Evolutionary conservation across 2,113 vertebrate genomes (phyloP), one percentile per base, ranked within the genome.

Genomic region (Saccopteryx leptura): DNA sequence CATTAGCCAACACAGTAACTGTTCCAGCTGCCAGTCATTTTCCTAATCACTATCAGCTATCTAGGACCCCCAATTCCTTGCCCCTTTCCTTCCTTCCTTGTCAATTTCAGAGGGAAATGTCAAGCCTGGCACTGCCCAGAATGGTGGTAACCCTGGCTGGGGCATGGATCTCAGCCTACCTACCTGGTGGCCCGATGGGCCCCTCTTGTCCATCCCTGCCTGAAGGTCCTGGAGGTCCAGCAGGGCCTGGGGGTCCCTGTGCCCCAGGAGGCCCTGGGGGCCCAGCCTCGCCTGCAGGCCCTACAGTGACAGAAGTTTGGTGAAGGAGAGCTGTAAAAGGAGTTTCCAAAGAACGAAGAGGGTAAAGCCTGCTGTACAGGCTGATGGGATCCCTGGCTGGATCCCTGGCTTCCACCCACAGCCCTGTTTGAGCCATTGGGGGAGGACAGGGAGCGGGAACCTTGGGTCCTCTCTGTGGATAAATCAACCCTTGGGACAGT

Each of bases 151-250:
- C 48, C 50, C 56, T 69, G 39, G 17, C 33, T 52, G 28, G 5
- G 69, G 54, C 26, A 83, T 65, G 69, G 7, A 46, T 90, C 81
- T 92, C 80, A 14, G 24, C n/a, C 75, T 88, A 23, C 97, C 78
- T 98, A 99, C 99, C 99, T 97, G 99, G 99, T 56, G 98, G 99
- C 88, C 99, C 99, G 1, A 98, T 9, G 12, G 95, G 96, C 13
- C 99, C 99, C 46, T 94, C 95, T 89, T 95, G 98, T 90, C 99
- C 99, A 11, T 98, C 98, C 87, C 97, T 98, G 79, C 99, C 99
- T 9, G 98, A 98, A 4, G 98, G 97, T 86, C 99, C 99, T 0
- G 87, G 81, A 46, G 92, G 98, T 26, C 99, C 99, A 48, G 90
- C 31, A 1, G 96, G 97, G 50, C 99, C 99, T 0, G 96, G 97